Base-by-base conservation (phyloP, 2,888 invertebrate genomes). In the Heteromyza rotundicornis region DNA sequence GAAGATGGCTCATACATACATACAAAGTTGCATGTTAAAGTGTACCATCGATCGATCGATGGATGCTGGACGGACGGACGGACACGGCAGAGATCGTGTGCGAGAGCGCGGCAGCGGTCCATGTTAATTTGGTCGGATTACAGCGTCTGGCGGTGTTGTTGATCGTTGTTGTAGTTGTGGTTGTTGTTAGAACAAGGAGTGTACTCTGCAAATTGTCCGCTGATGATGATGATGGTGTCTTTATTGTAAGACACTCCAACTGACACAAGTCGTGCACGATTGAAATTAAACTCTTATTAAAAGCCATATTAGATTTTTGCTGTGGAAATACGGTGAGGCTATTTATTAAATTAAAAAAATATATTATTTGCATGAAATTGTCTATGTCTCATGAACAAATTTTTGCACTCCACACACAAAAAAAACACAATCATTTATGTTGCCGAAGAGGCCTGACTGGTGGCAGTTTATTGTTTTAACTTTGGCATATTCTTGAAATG, bases 191-290 rank as follows among this genome's bases (percentile, higher is more conserved):
- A 57, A 57, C 57, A 50, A 50, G 57, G 57, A 57, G 57, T 59
- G 58, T 59, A 36, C 24, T 14, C 47, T 19, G 47, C 17, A 47
- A 47, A 47, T 47, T 47, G 47, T 47, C 47, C 47, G 14, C 5
- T 47, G 47, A 17, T 16, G 16, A 20, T 24, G 52, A 61, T 66
- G 5, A n/a, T 16, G 56, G 63, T 66, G 66, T 66, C 66, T 60
- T 62, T 62, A 62, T 66, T 53, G 62, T 35, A 44, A 60, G 57
- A 51, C 57, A 47, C 24, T 7, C 32, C 55, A 57, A 60, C 67
- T 67, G 67, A 64, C 67, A 67, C 67, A 67, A 67, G 67, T 67
- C 67, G 67, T 67, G 67, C 67, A 67, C 64, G 64, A 63, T 60
- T 52, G 20, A 8, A 47, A 47, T 40, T 40, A 47, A 47, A 20